Evolutionary conservation across 2,113 vertebrate genomes (phyloP).

Genomic region (Cebus imitator): DNA sequence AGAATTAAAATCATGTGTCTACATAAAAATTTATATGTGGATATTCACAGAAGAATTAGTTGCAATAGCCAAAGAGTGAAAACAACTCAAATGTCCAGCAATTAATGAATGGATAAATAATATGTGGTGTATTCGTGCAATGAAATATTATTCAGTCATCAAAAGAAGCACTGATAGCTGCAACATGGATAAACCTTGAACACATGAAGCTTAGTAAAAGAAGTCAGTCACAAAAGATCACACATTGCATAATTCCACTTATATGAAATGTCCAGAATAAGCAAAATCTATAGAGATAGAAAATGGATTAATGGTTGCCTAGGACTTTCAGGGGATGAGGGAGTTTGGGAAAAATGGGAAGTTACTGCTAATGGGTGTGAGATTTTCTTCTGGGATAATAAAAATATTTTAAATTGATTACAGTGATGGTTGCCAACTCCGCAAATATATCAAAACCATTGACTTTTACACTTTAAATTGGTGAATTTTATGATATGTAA

Average conservation of each 20-base stretch:
- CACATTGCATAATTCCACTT: neutral
- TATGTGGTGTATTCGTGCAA: neutral
- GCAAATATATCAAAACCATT: neutral
- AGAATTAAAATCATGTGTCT: neutral
- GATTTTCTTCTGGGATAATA: neutral
- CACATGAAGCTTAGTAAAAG: neutral
- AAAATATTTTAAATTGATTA: neutral
- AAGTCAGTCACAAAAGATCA: neutral
- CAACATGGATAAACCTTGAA: neutral
- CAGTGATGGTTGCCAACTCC: neutral
- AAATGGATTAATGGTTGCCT: neutral
- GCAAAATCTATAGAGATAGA: neutral
- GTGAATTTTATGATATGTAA: neutral
- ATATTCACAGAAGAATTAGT: neutral
- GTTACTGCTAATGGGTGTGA: neutral
- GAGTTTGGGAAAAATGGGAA: neutral
- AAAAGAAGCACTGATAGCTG: neutral
- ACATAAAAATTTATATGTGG: neutral
- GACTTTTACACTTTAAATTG: neutral
- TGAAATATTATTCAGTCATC: neutral
- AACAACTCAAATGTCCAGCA: neutral
- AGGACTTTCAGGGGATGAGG: neutral
- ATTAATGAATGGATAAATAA: neutral
- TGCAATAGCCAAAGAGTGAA: neutral
- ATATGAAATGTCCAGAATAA: neutral